phyloP scores from a whole-genome alignment of 2,888 invertebrate genomes.

The Hydroisotoma schaefferi region DNA sequence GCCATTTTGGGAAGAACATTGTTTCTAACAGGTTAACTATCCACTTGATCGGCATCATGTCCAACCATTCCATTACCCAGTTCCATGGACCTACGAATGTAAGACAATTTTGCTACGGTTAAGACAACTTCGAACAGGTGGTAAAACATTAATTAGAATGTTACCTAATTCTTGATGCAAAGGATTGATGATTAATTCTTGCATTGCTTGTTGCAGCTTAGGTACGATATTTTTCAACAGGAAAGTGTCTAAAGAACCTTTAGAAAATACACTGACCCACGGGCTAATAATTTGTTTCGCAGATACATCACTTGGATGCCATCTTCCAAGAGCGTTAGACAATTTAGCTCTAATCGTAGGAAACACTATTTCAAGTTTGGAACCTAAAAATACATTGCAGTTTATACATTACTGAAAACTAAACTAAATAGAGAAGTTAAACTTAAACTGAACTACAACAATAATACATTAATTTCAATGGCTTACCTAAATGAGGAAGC shows the following conservation, averaged over 20 bases:
- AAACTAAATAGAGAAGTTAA: not conserved
- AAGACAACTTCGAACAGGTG: not conserved
- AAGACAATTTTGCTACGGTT: not conserved
- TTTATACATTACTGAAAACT: slow-evolving; percentile 16
- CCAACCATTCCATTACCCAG: slow-evolving; percentile 92
- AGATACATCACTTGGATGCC: slow-evolving; percentile 93
- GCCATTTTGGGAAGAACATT: slow-evolving; percentile 89
- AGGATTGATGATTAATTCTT: slow-evolving; percentile 67
- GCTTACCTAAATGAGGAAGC: slow-evolving; percentile 80
- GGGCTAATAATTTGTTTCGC: slow-evolving; percentile 87
- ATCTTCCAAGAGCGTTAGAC: slow-evolving; percentile 79
- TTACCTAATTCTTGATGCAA: slow-evolving; percentile 65
- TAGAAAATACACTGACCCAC: slow-evolving; percentile 76
- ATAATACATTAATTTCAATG: slow-evolving; percentile 59
- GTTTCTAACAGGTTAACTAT: slow-evolving; percentile 80
- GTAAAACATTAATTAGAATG: not conserved
- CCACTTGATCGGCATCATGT: slow-evolving; percentile 71
- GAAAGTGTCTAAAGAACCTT: slow-evolving; percentile 73
- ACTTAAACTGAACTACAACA: not conserved
- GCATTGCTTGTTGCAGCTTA: slow-evolving; percentile 69
- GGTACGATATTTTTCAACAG: slow-evolving; percentile 82
- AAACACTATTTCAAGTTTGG: slow-evolving; percentile 66
- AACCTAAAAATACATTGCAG: too few relatives aligned
- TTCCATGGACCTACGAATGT: slow-evolving; percentile 73
- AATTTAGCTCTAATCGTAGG: slow-evolving; percentile 89